Percentiles rank a stretch among this genome's conserved stretches.
phyloP scores from a whole-genome alignment of 2,113 vertebrate species.

The Sprattus sprattus region DNA sequence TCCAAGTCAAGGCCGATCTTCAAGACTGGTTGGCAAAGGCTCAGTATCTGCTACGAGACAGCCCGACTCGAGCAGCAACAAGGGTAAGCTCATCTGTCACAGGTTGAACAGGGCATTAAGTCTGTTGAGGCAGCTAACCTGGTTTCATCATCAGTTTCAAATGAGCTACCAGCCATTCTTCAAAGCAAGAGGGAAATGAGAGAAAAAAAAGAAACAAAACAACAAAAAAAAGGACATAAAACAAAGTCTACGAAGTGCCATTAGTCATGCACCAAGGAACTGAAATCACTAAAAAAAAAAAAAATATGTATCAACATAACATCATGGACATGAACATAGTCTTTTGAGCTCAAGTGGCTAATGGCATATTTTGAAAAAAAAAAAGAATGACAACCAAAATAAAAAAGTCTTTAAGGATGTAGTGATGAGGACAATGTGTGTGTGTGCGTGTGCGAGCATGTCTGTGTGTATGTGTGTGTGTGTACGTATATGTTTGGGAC shows the following conservation, averaged over 20 bases:
- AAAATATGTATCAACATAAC: background rate
- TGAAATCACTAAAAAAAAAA: constrained; percentile 5
- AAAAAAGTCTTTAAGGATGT: constrained; percentile 41
- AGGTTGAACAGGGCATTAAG: background rate
- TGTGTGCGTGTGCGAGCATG: background rate
- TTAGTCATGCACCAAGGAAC: constrained; percentile 12
- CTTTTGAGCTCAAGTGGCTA: constrained; percentile 30
- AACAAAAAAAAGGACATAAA: constrained; percentile 8
- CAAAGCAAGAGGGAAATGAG: background rate
- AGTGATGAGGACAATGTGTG: constrained; percentile 25
- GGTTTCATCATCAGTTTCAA: background rate
- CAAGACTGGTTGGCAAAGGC: constrained; percentile 12
- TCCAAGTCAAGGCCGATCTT: background rate
- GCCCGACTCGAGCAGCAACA: constrained; percentile 9
- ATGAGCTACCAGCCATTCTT: background rate
- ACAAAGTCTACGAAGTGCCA: constrained; percentile 16
- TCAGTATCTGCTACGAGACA: background rate
- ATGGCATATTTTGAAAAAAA: background rate
- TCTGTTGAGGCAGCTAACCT: constrained; percentile 13
- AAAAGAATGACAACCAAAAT: constrained; percentile 8
- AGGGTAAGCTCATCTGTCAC: background rate
- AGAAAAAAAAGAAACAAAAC: background rate
- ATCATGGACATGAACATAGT: constrained; percentile 10
- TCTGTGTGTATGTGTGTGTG: background rate
- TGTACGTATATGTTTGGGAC: background rate